Percentiles rank a stretch among this genome's conserved stretches.
Evolutionary conservation across 2,888 invertebrate species (phyloP).

Genomic region (Euplexia lucipara): DNA sequence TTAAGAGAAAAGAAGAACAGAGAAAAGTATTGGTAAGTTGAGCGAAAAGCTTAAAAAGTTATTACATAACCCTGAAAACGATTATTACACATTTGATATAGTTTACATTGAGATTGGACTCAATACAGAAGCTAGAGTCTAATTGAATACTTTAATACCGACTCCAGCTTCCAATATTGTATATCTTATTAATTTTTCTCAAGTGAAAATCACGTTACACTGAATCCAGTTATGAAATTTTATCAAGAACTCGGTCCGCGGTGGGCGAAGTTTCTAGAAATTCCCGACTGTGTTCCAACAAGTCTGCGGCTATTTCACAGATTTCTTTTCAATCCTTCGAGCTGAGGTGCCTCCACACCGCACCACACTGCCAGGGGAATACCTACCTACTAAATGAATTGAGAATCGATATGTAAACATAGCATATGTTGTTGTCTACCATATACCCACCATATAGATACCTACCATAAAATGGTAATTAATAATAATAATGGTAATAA

Average conservation of each 20-base stretch:
- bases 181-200: slow-evolving; percentile 39
- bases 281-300: slow-evolving; percentile 64
- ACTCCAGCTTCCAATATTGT: background rate
- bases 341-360: slow-evolving; percentile 32
- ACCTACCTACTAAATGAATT: background rate
- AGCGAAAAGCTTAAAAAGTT: background rate
- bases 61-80: too few species aligned
- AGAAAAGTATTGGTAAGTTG: background rate
- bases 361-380: background rate
- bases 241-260: slow-evolving; percentile 59
- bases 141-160: background rate
- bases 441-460: too few species aligned
- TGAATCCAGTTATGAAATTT: slow-evolving; percentile 61
- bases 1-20: background rate
- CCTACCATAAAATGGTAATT: too few species aligned
- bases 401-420: background rate
- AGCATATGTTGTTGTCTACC: background rate
- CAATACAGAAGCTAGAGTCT: background rate
- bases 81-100: too few species aligned
- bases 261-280: slow-evolving; percentile 54
- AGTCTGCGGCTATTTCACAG: slow-evolving; percentile 58
- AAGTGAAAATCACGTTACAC: slow-evolving; percentile 36
- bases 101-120: background rate
- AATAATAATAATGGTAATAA: too few species aligned
- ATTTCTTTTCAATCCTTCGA: slow-evolving; percentile 59